Percentiles rank a stretch among this genome's conserved stretches.
phyloP scores from a whole-genome alignment of 2,797 vertebrate genomes.

The Cercopithecus diana region DNA sequence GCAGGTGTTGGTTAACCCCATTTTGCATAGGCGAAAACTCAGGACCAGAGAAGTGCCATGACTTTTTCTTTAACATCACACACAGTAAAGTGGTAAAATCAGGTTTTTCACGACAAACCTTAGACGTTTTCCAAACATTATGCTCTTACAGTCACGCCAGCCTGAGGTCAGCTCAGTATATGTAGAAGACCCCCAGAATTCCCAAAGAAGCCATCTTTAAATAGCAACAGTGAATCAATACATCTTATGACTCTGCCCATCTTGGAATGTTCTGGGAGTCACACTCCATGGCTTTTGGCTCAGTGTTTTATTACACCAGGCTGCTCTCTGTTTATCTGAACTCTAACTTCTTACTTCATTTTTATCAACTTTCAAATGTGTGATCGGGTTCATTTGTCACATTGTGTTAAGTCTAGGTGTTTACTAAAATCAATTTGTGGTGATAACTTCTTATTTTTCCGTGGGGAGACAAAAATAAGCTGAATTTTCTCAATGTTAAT shows the following conservation, averaged over 20 bases:
- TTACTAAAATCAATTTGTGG: background rate
- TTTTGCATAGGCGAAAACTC: conserved; percentile 4
- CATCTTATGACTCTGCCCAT: background rate
- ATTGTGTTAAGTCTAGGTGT: background rate
- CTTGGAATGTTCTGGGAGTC: background rate
- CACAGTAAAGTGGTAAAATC: background rate
- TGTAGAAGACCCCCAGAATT: background rate
- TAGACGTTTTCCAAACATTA: background rate
- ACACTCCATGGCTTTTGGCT: background rate
- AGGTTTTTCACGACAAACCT: background rate
- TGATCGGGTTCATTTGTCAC: background rate
- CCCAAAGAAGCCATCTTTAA: background rate
- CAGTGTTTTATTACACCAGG: background rate
- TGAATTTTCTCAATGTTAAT: conserved; percentile 24
- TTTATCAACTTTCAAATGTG: background rate
- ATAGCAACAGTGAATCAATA: background rate
- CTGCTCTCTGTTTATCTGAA: background rate
- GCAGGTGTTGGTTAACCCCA: background rate
- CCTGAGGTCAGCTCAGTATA: background rate
- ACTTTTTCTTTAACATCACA: background rate
- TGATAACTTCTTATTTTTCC: background rate
- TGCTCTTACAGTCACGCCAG: background rate
- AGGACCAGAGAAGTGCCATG: background rate
- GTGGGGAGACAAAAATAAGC: background rate
- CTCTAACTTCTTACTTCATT: conserved; percentile 1